phyloP scores from a whole-genome alignment of 1,140 invertebrate species.

The Macrotrachela quadricornifera region DNA sequence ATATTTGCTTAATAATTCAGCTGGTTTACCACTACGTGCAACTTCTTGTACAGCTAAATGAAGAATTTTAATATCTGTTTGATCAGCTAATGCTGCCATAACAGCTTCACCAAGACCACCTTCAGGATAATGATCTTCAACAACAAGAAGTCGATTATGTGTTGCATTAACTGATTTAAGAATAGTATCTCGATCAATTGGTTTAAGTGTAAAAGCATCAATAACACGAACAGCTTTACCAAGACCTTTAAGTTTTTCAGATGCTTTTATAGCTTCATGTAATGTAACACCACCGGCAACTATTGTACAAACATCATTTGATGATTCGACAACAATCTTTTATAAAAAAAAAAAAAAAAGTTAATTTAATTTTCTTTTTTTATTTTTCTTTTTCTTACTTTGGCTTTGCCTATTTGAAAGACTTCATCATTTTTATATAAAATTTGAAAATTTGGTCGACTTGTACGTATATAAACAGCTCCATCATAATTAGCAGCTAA shows the following conservation, averaged over 20 bases:
- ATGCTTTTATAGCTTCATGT: conserved; percentile 65
- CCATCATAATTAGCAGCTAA: conserved; percentile 82
- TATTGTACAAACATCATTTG: conserved; percentile 53
- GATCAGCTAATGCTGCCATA: conserved; percentile 41
- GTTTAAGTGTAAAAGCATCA: conserved; percentile 87
- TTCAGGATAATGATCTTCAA: conserved; percentile 84
- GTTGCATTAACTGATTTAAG: conserved; percentile 52
- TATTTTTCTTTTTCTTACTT: conserved; percentile 29
- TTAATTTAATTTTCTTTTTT: not conserved
- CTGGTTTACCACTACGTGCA: conserved; percentile 9
- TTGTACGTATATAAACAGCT: conserved; percentile 83
- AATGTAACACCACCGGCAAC: conserved; percentile 80
- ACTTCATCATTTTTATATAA: conserved; percentile 65
- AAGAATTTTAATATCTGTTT: conserved; percentile 15
- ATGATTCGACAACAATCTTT: conserved; percentile 46
- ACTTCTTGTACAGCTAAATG: conserved; percentile 7
- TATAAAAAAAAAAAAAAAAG: not conserved
- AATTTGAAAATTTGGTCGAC: conserved; percentile 63
- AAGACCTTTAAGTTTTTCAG: conserved; percentile 44
- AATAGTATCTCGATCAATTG: conserved; percentile 58
- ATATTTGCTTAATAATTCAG: conserved; percentile 10
- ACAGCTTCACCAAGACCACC: conserved; percentile 91
- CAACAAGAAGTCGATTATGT: conserved; percentile 62
- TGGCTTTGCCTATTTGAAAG: conserved; percentile 46
- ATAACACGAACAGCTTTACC: conserved; percentile 51